Evolutionary conservation across 2,797 vertebrate species (phyloP).

Genomic region (Tauraco hartlaubi): DNA sequence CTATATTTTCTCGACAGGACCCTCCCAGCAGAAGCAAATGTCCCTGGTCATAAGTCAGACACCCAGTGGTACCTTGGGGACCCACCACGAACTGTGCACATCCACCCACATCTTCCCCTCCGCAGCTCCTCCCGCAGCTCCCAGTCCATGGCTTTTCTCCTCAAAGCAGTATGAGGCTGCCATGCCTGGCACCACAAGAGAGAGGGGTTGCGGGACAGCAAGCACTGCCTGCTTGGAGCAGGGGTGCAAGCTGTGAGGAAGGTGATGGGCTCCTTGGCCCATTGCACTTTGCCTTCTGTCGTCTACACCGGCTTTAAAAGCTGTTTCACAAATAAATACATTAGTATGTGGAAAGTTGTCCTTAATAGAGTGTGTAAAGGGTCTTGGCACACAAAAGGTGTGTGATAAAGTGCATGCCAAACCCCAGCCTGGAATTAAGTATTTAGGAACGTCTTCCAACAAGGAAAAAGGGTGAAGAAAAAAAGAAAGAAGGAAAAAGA

Average conservation of each 20-base stretch:
- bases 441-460: conserved; percentile 74
- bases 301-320: conserved; percentile 12
- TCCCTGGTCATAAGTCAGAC: not conserved
- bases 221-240: not conserved
- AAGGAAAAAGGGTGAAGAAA: not conserved
- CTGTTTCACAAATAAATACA: conserved; percentile 62
- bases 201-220: not conserved
- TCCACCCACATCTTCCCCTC: not conserved
- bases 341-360: conserved; percentile 63
- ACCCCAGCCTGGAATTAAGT: conserved; percentile 71
- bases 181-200: not conserved
- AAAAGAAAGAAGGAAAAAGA: not conserved
- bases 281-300: not conserved
- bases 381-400: conserved; percentile 76
- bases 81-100: not conserved
- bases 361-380: conserved; percentile 60
- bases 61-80: not conserved
- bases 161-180: rapidly evolving
- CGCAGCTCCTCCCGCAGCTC: not conserved
- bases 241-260: not conserved
- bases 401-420: conserved; percentile 77
- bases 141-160: not conserved
- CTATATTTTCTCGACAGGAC: not conserved
- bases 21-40: not conserved
- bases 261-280: not conserved